A percentile compares a stretch with the other conserved stretches of the same genome.
These are phyloP conservation scores for Cheilosia impressa DNA, from an alignment of 2,888 invertebrate species.

Conservation along the genomic window DNA sequence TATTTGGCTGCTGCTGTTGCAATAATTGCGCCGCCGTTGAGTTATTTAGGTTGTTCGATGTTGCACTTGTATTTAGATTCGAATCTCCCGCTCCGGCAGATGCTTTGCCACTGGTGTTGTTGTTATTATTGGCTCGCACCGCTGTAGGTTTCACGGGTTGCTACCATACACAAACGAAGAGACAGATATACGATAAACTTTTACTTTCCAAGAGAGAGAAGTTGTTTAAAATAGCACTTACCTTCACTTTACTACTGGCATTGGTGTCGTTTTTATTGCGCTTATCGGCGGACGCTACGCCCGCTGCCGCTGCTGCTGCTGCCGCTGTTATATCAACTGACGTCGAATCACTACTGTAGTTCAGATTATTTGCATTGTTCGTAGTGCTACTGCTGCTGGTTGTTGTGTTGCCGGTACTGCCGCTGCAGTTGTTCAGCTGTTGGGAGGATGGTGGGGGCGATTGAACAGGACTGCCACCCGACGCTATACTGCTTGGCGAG, in stretches of 20 bases:
- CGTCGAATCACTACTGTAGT: slow-evolving; percentile 91
- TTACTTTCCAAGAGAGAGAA: neutral
- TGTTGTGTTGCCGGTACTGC: slow-evolving; percentile 77
- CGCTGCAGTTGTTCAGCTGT: slow-evolving; percentile 77
- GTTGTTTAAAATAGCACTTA: slow-evolving; percentile 79
- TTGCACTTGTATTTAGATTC: slow-evolving; percentile 76
- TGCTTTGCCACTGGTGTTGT: slow-evolving; percentile 82
- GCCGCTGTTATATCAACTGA: slow-evolving; percentile 78
- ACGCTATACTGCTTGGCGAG: slow-evolving; percentile 93
- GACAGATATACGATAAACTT: slow-evolving; percentile 31
- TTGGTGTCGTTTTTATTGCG: slow-evolving; percentile 85
- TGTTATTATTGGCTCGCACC: slow-evolving; percentile 86
- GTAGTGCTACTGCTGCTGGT: slow-evolving; percentile 76
- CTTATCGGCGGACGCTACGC: slow-evolving; percentile 85
- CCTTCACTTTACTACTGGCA: slow-evolving; percentile 83
- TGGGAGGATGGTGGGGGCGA: slow-evolving; percentile 85
- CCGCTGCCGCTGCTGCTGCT: slow-evolving; percentile 82
- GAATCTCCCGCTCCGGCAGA: slow-evolving; percentile 84
- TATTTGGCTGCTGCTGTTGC: slow-evolving; percentile 76
- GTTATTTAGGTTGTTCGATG: slow-evolving; percentile 80
- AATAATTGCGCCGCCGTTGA: slow-evolving; percentile 76
- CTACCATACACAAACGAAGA: slow-evolving; percentile 79
- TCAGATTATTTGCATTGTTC: slow-evolving; percentile 84
- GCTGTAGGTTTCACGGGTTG: slow-evolving; percentile 95
- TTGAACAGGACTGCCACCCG: slow-evolving; percentile 91